Conservation (phyloP, 1,140 invertebrate species). For the Habropoda laboriosa region DNA sequence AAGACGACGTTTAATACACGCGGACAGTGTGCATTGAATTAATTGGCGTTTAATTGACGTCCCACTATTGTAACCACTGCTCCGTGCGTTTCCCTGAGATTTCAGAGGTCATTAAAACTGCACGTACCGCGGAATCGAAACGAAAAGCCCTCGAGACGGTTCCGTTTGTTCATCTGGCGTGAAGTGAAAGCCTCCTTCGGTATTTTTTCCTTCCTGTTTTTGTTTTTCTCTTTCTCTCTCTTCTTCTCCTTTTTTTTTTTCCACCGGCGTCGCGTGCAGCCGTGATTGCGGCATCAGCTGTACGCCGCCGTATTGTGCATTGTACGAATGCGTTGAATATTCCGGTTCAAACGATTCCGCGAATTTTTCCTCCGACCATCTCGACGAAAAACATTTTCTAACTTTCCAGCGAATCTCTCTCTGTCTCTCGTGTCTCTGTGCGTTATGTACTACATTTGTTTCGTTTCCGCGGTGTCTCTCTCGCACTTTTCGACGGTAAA, state of each 20-base stretch:
- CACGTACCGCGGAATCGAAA: constrained; percentile 22
- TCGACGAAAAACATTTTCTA: not conserved
- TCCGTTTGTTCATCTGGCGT: constrained; percentile 37
- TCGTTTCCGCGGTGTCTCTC: not conserved
- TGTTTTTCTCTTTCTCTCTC: constrained; percentile 13
- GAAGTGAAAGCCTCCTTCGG: constrained; percentile 44
- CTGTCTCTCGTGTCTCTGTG: too few relatives aligned
- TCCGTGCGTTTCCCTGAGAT: not conserved
- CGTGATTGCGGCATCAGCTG: not conserved
- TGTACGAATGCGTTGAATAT: not conserved
- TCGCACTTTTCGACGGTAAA: not conserved
- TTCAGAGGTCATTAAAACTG: constrained; percentile 29
- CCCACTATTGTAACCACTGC: not conserved
- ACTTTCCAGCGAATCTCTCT: not conserved
- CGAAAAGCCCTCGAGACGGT: constrained; percentile 42
- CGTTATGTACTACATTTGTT: too few relatives aligned
- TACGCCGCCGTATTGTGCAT: not conserved
- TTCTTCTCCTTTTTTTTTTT: constrained; percentile 21
- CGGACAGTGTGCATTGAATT: not conserved
- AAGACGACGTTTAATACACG: not conserved
- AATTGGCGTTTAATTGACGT: constrained; percentile 29
- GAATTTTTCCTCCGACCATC: not conserved
- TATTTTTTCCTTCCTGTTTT: constrained; percentile 31
- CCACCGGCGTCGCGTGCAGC: not conserved
- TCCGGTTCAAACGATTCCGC: not conserved